Evolutionary conservation across 1,140 invertebrate species (phyloP).

Genomic region (Nephila pilipes): DNA sequence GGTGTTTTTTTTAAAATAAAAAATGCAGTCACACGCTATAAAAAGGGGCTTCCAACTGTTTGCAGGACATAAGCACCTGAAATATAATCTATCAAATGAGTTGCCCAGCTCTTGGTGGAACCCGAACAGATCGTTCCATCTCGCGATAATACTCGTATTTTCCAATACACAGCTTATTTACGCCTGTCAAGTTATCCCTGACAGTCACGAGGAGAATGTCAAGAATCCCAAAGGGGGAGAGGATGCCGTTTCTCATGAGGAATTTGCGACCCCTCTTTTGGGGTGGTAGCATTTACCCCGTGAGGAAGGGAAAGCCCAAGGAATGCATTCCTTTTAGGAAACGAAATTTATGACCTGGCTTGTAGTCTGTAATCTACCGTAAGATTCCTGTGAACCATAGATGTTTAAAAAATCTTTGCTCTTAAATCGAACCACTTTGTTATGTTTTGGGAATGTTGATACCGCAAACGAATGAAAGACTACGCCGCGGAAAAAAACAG

Average conservation of each 20-base stretch:
- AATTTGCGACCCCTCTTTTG: background rate
- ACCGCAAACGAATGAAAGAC: background rate
- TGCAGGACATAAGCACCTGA: too few relatives aligned
- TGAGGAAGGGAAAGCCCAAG: background rate
- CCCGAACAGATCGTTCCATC: background rate
- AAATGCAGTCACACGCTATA: too few relatives aligned
- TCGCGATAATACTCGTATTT: too few relatives aligned
- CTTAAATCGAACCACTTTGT: background rate
- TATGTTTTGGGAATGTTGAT: background rate
- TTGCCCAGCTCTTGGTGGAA: background rate
- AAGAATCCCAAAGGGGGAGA: background rate
- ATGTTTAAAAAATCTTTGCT: background rate
- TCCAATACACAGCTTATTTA: background rate
- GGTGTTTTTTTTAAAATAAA: too few relatives aligned
- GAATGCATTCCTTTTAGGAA: slow-evolving; percentile 6
- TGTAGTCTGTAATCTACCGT: background rate
- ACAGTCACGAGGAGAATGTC: slow-evolving; percentile 8
- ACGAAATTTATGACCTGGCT: background rate
- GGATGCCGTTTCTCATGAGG: background rate
- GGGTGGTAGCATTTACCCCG: background rate
- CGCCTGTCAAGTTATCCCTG: background rate
- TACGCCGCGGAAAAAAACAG: background rate
- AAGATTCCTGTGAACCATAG: background rate
- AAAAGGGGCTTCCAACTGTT: too few relatives aligned
- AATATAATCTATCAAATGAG: background rate